Base-by-base conservation (phyloP, 2,797 vertebrate genomes). In the Cirrhinus mrigala region DNA sequence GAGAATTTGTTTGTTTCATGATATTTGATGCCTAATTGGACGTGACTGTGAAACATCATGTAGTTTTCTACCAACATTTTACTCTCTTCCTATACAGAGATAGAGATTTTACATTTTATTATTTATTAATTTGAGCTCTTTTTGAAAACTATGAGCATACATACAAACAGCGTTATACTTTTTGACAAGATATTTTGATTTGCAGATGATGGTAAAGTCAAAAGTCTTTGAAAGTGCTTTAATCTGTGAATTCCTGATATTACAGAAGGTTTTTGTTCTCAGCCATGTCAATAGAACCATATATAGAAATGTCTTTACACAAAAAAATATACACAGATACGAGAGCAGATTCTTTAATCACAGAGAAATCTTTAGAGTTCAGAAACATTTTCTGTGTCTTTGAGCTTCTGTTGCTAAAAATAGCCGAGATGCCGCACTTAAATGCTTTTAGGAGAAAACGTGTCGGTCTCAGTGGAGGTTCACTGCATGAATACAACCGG, bases 381-480 rank as follows among this genome's bases (percentile, higher is more conserved):
- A 81, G 74, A 82, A 62, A 48, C 27, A 7, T 84, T 83, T 81
- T 74, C n/a, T 33, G 46, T 76, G 62, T 82, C 73, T 77, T 77
- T 20, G 33, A 74, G 50, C 62, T 50, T 56, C 24, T 60, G 60
- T 75, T 54, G 62, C 85, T 84, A 86, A 84, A 85, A 86, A 86
- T 81, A 86, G 73, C 22, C 10, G 29, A 86, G 78, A 79, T 50
- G 37, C 40, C 3, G 20, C 71, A 84, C 48, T 74, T 70, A 77
- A 48, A 77, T 81, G 87, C 82, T 79, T 82, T 85, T 82, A 87
- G 58, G 37, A 84, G 48, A 27, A 75, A 82, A 62, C 71, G 52
- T 18, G 66, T 20, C 62, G 29, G 52, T 84, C 87, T 56, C 82
- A 48, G 77, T 84, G 44, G 82, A 82, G 44, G 60, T 56, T 22